A percentile compares a stretch with the other conserved stretches of the same genome.
Evolutionary conservation across 2,113 vertebrate species (phyloP).

Genomic region (Tamias sibiricus): DNA sequence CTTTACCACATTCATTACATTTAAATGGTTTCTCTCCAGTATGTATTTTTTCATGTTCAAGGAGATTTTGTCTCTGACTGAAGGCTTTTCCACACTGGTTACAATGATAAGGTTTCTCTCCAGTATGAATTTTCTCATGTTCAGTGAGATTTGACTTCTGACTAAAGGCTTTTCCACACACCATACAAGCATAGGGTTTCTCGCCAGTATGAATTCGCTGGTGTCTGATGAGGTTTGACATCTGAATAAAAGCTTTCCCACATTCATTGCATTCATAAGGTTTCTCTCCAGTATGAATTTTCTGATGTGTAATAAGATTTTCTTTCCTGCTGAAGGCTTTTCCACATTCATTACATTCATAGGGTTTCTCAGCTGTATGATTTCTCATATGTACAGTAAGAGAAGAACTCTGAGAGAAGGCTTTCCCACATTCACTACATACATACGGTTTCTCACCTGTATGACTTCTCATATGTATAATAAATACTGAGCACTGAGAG

Average conservation of each 20-base stretch:
- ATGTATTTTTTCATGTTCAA: slow-evolving; percentile 83
- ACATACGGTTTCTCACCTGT: slow-evolving; percentile 74
- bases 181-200: slow-evolving; percentile 78
- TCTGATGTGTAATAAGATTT: slow-evolving; percentile 80
- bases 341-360: slow-evolving; percentile 81
- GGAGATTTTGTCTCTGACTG: slow-evolving; percentile 81
- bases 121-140: slow-evolving; percentile 82
- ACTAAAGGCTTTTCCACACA: slow-evolving; percentile 83
- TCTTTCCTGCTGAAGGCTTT: slow-evolving; percentile 81
- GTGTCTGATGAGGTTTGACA: slow-evolving; percentile 80
- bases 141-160: slow-evolving; percentile 81
- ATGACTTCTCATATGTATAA: slow-evolving; percentile 78
- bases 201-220: slow-evolving; percentile 83
- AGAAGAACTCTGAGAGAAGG: slow-evolving; percentile 76
- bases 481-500: slow-evolving; percentile 76
- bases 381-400: slow-evolving; percentile 81
- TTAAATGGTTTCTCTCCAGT: slow-evolving; percentile 83
- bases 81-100: slow-evolving; percentile 82
- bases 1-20: slow-evolving; percentile 78
- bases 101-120: slow-evolving; percentile 83
- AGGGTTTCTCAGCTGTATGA: slow-evolving; percentile 81
- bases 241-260: slow-evolving; percentile 80
- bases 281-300: slow-evolving; percentile 82
- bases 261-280: slow-evolving; percentile 81
- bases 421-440: slow-evolving; percentile 77